Percentiles rank a stretch among this genome's conserved stretches.
These are phyloP conservation scores for Corynorhinus townsendii DNA, from an alignment of 2,113 vertebrate species.

Conservation along the genomic window DNA sequence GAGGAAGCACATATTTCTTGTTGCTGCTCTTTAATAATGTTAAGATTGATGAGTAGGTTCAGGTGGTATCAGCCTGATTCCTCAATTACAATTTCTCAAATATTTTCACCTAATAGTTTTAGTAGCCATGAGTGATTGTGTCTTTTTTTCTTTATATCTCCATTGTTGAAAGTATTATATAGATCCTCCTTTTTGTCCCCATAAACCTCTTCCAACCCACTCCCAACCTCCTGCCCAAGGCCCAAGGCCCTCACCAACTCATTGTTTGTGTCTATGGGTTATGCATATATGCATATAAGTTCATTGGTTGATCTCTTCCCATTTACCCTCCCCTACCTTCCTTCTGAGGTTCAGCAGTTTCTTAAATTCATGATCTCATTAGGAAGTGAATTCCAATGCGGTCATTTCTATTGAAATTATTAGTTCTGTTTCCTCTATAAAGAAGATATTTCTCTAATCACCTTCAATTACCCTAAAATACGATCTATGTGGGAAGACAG, in stretches of 20 bases:
- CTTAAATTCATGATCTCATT: neutral
- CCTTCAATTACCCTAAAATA: neutral
- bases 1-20: neutral
- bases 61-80: neutral
- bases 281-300: too few relatives aligned
- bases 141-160: too few relatives aligned
- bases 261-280: too few relatives aligned
- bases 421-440: neutral
- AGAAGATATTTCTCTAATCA: neutral
- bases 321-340: too few relatives aligned
- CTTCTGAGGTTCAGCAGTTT: neutral
- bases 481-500: neutral
- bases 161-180: too few relatives aligned
- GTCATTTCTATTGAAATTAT: neutral
- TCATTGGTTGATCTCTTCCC: too few relatives aligned
- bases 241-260: too few relatives aligned
- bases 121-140: neutral
- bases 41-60: neutral
- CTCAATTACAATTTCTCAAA: neutral
- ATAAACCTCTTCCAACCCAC: too few relatives aligned
- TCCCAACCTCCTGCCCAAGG: too few relatives aligned
- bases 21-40: neutral
- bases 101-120: neutral
- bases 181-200: too few relatives aligned
- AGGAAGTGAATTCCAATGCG: neutral